phyloP scores from a whole-genome alignment of 2,888 invertebrate species.

The Thysanoteuthis rhombus region DNA sequence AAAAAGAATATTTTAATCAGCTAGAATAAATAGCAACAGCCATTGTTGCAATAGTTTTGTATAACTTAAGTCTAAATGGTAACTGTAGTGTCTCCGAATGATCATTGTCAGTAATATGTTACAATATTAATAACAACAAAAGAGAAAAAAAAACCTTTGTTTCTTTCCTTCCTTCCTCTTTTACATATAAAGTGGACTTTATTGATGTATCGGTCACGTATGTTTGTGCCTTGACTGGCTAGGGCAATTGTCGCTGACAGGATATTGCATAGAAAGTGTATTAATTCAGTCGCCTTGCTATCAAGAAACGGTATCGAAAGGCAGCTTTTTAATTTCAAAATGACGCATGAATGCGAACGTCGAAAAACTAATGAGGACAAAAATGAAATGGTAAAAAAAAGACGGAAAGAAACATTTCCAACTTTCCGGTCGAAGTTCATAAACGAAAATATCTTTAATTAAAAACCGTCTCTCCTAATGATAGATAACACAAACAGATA shows the following conservation, averaged over 20 bases:
- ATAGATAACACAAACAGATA: neutral
- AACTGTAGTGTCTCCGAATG: too few relatives aligned
- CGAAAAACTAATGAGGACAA: neutral
- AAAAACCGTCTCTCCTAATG: neutral
- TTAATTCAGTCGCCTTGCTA: neutral
- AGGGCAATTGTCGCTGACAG: neutral
- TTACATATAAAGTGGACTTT: too few relatives aligned
- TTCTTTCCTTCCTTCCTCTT: too few relatives aligned
- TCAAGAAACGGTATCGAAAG: neutral
- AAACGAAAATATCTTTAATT: neutral
- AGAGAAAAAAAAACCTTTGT: too few relatives aligned
- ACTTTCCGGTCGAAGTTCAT: neutral
- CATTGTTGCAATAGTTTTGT: too few relatives aligned
- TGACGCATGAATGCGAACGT: neutral
- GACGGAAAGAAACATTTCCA: neutral
- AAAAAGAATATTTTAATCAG: too few relatives aligned
- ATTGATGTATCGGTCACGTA: too few relatives aligned
- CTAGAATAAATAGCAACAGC: too few relatives aligned
- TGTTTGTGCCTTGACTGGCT: neutral
- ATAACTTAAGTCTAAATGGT: too few relatives aligned
- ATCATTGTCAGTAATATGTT: too few relatives aligned
- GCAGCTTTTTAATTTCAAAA: neutral
- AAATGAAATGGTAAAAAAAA: neutral
- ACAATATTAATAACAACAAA: too few relatives aligned
- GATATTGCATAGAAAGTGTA: constrained; percentile 12